Evolutionary conservation across 1,140 invertebrate genomes (phyloP), one percentile per base, ranked within the genome.

Genomic region (Campoletis sonorensis): DNA sequence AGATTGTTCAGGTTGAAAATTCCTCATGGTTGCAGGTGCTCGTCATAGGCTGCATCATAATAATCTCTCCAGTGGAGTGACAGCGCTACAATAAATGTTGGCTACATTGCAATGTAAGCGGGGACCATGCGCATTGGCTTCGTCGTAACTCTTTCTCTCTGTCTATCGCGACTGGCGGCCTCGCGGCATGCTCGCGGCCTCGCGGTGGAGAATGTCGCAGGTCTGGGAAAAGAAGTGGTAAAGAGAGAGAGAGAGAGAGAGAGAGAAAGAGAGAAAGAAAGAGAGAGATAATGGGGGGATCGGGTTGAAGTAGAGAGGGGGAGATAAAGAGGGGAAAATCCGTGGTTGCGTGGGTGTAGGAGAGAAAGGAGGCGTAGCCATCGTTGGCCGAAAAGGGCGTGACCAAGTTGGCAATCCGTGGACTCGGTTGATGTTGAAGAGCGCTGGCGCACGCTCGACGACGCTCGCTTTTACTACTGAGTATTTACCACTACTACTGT

Each of bases 321-420:
- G 64, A 58, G n/a, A 68, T 64, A 13, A 67, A 70, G 71, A 84
- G 78, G 79, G 79, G 73, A 70, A 70, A 70, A 70, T 70, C 68
- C 58, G 70, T 80, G 54, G 80, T 64, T 79, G 86, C 87, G 87
- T 88, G 87, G 87, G 86, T 88, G 87, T 87, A 83, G 83, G 79
- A 89, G 87, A 85, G 87, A 85, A 86, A 86, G 79, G 83, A 82
- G 89, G 89, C 88, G 89, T 75, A 18, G 87, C 61, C 40, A 79
- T 83, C 78, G 85, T 71, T 79, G 79, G 75, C 77, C 81, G 82
- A 82, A 88, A 88, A 87, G 87, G 89, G 89, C 89, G 89, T 89
- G 87, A 83, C 85, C 26, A 79, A 51, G 45, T 61, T 73, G 75
- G 80, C 79, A 49, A 58, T 54, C 84, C 70, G 81, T 76, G 80